phyloP scores from a whole-genome alignment of 2,797 vertebrate species.

The Thripadectes ignobilis region DNA sequence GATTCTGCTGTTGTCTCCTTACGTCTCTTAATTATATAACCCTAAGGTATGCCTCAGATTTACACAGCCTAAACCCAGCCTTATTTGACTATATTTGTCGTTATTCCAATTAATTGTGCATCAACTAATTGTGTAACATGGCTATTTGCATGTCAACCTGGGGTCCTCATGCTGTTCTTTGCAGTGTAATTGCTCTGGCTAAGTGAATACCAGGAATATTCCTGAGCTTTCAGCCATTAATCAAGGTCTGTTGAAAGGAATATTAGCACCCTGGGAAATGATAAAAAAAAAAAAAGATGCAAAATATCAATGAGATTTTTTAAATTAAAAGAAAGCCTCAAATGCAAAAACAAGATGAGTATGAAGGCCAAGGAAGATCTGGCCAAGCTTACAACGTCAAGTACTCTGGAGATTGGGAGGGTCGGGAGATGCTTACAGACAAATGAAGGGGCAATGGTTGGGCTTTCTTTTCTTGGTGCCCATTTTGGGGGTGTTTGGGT shows the following conservation, averaged over 20 bases:
- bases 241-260: slow-evolving; percentile 56
- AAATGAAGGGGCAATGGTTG: neutral
- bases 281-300: neutral
- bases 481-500: neutral
- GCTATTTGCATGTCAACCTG: slow-evolving; percentile 68
- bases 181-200: slow-evolving; percentile 65
- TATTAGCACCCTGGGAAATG: slow-evolving; percentile 53
- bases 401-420: neutral
- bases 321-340: slow-evolving; percentile 7
- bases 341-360: neutral
- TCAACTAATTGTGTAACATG: slow-evolving; percentile 69
- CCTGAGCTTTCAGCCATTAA: slow-evolving; percentile 57
- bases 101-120: slow-evolving; percentile 73
- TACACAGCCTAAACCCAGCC: slow-evolving; percentile 45
- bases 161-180: slow-evolving; percentile 64
- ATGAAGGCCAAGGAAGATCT: neutral
- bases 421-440: neutral
- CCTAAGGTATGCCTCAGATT: slow-evolving; percentile 51
- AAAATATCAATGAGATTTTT: slow-evolving; percentile 32
- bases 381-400: neutral
- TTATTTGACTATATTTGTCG: slow-evolving; percentile 68
- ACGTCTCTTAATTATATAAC: slow-evolving; percentile 43
- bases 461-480: neutral
- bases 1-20: slow-evolving; percentile 3
- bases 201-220: slow-evolving; percentile 73